phyloP scores from a whole-genome alignment of 2,888 invertebrate genomes.

The Synergus laeviventris region DNA sequence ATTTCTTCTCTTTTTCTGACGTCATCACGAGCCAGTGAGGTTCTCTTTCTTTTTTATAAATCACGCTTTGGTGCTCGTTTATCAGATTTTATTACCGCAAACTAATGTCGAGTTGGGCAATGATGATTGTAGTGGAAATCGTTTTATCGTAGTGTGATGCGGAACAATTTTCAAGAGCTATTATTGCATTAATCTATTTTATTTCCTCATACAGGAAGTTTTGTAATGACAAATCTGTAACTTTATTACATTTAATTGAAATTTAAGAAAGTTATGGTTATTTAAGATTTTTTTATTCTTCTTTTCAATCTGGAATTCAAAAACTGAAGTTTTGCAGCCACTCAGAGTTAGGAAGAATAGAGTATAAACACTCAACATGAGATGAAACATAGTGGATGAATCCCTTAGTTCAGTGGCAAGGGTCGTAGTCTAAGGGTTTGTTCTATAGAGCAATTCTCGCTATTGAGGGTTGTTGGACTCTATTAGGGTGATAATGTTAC shows the following conservation, averaged over 20 bases:
- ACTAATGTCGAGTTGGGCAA: not conserved
- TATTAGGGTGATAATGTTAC: slow-evolving; percentile 74
- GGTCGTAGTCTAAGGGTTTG: slow-evolving; percentile 61
- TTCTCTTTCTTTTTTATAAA: not conserved
- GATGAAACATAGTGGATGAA: slow-evolving; percentile 65
- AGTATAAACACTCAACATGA: slow-evolving; percentile 2
- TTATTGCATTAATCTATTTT: too few relatives aligned
- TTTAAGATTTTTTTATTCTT: too few relatives aligned
- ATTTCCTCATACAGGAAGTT: too few relatives aligned
- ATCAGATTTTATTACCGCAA: not conserved
- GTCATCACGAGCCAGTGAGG: not conserved
- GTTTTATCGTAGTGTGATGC: too few relatives aligned
- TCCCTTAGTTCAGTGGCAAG: slow-evolving; percentile 67
- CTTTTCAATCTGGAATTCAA: too few relatives aligned
- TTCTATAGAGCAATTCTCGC: slow-evolving; percentile 64
- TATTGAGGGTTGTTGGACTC: slow-evolving; percentile 69
- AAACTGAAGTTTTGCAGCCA: not conserved
- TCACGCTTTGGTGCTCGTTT: not conserved
- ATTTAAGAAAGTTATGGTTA: too few relatives aligned
- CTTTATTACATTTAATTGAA: too few relatives aligned
- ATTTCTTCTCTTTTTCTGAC: slow-evolving; percentile 41
- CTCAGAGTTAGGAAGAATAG: slow-evolving; percentile 4
- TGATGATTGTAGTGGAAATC: not conserved
- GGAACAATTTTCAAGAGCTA: too few relatives aligned
- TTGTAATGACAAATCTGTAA: too few relatives aligned